Percentiles rank a stretch among this genome's conserved stretches.
Evolutionary conservation across 2,113 vertebrate species (phyloP).

Genomic region (Numenius arquata): DNA sequence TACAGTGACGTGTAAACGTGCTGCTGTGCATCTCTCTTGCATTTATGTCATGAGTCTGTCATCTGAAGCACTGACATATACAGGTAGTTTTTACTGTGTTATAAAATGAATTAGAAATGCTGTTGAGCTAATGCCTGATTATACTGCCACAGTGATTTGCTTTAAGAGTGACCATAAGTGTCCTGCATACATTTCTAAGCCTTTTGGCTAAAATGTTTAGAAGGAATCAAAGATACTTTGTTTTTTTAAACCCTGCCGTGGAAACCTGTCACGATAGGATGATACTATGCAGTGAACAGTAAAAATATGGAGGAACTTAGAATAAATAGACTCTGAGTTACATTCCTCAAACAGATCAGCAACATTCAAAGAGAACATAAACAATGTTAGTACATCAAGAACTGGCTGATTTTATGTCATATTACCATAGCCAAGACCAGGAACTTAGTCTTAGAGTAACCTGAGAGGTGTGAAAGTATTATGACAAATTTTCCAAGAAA

Average conservation of each 20-base stretch:
- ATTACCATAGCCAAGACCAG: neutral
- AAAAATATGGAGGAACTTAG: neutral
- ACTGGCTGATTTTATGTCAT: neutral
- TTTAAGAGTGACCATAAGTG: neutral
- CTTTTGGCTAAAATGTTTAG: neutral
- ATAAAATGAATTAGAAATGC: neutral
- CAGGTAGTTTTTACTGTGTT: neutral
- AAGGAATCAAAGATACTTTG: neutral
- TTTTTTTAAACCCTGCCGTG: neutral
- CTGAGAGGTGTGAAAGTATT: neutral
- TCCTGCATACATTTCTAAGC: neutral
- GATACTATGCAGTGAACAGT: neutral
- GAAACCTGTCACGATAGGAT: neutral
- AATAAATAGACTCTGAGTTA: neutral
- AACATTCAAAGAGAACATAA: neutral
- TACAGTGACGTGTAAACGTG: neutral
- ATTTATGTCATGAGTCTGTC: neutral
- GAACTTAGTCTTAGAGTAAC: neutral
- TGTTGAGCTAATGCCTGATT: conserved; percentile 9
- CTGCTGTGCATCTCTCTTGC: neutral
- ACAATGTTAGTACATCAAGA: neutral
- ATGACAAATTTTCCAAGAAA: neutral
- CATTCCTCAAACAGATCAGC: neutral
- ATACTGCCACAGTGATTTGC: neutral
- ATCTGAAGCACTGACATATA: neutral